Evolutionary conservation across 2,797 vertebrate genomes (phyloP), one percentile per base, ranked within the genome.

Genomic region (Danio jaintianensis): DNA sequence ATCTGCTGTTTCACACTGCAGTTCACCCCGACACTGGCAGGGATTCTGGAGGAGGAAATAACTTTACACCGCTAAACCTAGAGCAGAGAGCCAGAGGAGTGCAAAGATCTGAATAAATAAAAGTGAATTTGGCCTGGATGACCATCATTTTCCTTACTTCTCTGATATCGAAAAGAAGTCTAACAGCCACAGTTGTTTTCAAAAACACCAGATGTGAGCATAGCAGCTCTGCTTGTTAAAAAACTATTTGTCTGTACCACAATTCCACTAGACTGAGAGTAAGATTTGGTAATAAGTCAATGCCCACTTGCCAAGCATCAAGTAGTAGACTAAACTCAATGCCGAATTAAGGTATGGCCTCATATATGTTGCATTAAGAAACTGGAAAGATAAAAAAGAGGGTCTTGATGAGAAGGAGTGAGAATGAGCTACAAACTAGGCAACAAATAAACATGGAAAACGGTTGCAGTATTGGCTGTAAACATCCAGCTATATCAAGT

Each of bases 1-100:
- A 83, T 82, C 77, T 86, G 86, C 81, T 84, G 87, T 15, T 75
- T 78, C 48, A 71, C 81, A 78, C 62, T 52, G 53, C 69, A 55
- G 61, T 79, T 72, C 47, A 42, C 42, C 53, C 16, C 13, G 48
- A 74, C 47, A 11, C 62, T 8, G 12, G 59, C 69, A 59, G 22
- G 61, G 61, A 45, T 64, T 73, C 13, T 18, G 38, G 36, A 2
- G 69, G 45, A 40, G 67, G 67, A 62, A 82, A 69, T 42, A 16
- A 55, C 36, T 63, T 53, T n/a, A 18, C 5, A 36, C 20, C 16
- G 40, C 69, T 69, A 43, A 77, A 56, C 2, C 72, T 42, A 18
- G 50, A 48, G 55, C 43, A n/a, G 12, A 36, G 50, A 55, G 55
- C 53, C 64, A 61, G 53, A 38, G 38, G 7, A 29, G 42, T 52